Percentiles rank a stretch among this genome's conserved stretches.
Conservation (phyloP, 2,113 vertebrate species). For the Pluvialis apricaria region DNA sequence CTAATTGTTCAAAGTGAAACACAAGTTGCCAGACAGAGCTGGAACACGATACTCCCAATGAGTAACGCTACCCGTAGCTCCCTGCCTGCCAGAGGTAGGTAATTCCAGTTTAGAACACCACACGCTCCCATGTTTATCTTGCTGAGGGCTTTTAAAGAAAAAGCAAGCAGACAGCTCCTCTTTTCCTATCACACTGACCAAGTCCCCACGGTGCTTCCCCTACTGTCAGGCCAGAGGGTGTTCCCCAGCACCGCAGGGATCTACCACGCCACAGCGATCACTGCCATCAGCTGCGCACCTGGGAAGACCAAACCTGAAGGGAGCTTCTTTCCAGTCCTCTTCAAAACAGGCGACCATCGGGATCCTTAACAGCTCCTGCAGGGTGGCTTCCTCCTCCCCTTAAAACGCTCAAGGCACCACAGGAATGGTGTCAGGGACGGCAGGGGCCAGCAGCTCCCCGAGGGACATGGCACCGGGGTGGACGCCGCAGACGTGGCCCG, state of each 20-base stretch:
- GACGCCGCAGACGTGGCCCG: not conserved
- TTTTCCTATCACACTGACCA: not conserved
- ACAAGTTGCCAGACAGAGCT: not conserved
- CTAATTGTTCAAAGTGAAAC: not conserved
- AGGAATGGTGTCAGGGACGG: not conserved
- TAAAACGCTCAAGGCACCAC: not conserved
- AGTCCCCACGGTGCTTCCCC: too few species aligned
- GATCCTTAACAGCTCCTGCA: not conserved
- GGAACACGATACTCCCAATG: not conserved
- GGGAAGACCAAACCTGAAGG: not conserved
- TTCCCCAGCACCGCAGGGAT: not conserved
- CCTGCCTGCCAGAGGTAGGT: not conserved
- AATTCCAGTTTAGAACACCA: not conserved
- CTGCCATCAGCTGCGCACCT: not conserved
- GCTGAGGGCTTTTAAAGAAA: not conserved
- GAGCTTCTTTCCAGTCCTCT: not conserved
- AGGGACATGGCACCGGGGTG: fast-evolving
- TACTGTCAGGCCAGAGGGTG: too few species aligned
- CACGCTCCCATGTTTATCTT: not conserved
- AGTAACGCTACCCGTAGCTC: not conserved
- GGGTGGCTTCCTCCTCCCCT: not conserved
- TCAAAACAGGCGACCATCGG: not conserved
- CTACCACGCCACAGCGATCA: too few species aligned
- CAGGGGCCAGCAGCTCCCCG: not conserved
- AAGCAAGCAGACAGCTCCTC: not conserved